Conservation (phyloP, 2,797 vertebrate species). For the Rhincodon typus region DNA sequence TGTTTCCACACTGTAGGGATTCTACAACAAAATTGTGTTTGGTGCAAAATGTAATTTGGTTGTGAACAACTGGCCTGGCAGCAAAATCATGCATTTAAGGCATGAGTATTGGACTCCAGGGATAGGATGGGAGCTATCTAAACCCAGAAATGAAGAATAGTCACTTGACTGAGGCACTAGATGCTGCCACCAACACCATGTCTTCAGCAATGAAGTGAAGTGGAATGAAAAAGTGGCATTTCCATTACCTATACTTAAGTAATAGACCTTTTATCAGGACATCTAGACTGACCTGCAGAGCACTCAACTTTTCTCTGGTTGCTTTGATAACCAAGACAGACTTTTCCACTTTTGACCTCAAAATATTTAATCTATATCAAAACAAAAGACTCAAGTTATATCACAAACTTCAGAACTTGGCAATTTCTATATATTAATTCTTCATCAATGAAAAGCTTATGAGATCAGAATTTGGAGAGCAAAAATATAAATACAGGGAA, state of each 20-base stretch:
- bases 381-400: constrained; percentile 40
- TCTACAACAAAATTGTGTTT: neutral
- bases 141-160: neutral
- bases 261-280: neutral
- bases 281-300: constrained; percentile 57
- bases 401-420: neutral
- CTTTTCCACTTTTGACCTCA: constrained; percentile 59
- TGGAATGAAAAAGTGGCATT: neutral
- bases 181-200: too few relatives aligned
- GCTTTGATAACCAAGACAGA: constrained; percentile 59
- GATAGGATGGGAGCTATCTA: neutral
- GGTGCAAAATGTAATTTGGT: neutral
- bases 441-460: neutral
- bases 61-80: neutral
- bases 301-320: constrained; percentile 60
- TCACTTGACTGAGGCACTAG: neutral
- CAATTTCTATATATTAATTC: neutral
- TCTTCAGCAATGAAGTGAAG: neutral
- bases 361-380: constrained; percentile 53
- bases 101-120: neutral
- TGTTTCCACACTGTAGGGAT: too few relatives aligned
- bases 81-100: neutral
- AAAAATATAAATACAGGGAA: constrained; percentile 5
- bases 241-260: neutral
- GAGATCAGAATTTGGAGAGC: neutral